Evolutionary conservation across 2,113 vertebrate genomes (phyloP), one percentile per base, ranked within the genome.

Genomic region (Perognathus longimembris): DNA sequence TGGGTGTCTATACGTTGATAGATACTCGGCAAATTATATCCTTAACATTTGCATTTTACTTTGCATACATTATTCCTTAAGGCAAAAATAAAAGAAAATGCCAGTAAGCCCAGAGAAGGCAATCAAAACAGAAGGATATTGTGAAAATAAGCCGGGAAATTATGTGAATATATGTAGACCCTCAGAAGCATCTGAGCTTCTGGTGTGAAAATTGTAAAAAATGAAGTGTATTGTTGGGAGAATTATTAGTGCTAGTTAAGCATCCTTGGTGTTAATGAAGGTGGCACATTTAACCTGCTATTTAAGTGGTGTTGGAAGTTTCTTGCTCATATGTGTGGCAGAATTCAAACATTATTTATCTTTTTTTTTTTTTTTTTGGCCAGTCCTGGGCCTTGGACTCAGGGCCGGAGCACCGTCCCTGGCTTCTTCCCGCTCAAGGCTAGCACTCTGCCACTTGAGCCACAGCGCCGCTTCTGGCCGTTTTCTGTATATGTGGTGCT

Each of bases 81-180:
- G 26, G 38, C 74, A 63, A 83, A 92, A 67, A 54, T 21, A 76
- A 80, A 82, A 50, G 24, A 74, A 79, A 80, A 66, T 64, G 80
- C 9, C 38, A 79, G 21, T 34, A 74, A 66, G 24, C n/a, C 15
- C 64, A 7, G 17, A 84, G 6, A 7, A 63, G n/a, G 38, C 78
- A 92, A 80, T 78, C 50, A 50, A 79, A 73, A 64, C 67, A 6
- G 24, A 59, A 42, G 32, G 80, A 20, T 66, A 20, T 12, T 38
- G 63, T 73, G n/a, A 40, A 87, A 77, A 40, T 18, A 45, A 15
- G 30, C 42, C 81, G 30, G 54, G 73, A 84, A 85, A 63, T 24
- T 88, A 6, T 36, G 42, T 21, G 6, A 20, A 30, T 26, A 57
- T 17, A 30, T 15, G 0, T 66, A 91, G 36, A 54, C 15, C 26